Base-by-base conservation (phyloP, 2,113 vertebrate species). In the Zosterops japonicus region DNA sequence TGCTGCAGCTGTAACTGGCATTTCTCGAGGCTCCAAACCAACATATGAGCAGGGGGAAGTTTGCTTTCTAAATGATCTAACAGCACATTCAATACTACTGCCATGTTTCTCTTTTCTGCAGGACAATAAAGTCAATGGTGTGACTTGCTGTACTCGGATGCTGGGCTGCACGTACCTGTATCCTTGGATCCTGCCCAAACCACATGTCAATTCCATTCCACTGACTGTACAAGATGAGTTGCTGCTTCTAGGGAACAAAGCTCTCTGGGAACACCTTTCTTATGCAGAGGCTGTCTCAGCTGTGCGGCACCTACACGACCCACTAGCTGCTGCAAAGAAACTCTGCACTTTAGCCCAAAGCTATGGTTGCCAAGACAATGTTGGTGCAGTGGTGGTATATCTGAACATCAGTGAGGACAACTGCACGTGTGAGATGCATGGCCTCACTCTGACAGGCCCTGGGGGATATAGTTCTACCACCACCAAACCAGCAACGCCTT, bases 71-170 rank as follows among this genome's bases (percentile, higher is more conserved):
- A 29, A 49, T 35, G 9, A 27, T 29, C 31, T 49, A 25, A 42
- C 10, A 65, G 75, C 22, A 83, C 83, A 77, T 76, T 76, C 95
- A 60, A 81, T 27, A 20, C 79, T 90, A 29, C 77, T 36, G 76
- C 63, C 72, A 46, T 85, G 36, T 89, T 68, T 95, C 81, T 97
- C 15, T 77, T 95, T 91, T 85, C 95, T 98, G 47, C 90, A 99
- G 99, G 99, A 99, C 96, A 99, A 99, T 97, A 99, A 99, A 97
- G 99, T 99, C 92, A 99, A 99, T 24, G 99, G 99, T 11, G 99
- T 99, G 64, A 99, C 99, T n/a, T 99, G 98, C 98, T 99, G 99
- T 96, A 99, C 99, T 70, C 99, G 99, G 75, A 97, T 99, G 97
- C 98, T 99, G 95, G 99, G 99, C 94, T 99, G 99, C 97, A 98